Base-by-base conservation (phyloP, 2,113 vertebrate genomes). In the Scomber scombrus region DNA sequence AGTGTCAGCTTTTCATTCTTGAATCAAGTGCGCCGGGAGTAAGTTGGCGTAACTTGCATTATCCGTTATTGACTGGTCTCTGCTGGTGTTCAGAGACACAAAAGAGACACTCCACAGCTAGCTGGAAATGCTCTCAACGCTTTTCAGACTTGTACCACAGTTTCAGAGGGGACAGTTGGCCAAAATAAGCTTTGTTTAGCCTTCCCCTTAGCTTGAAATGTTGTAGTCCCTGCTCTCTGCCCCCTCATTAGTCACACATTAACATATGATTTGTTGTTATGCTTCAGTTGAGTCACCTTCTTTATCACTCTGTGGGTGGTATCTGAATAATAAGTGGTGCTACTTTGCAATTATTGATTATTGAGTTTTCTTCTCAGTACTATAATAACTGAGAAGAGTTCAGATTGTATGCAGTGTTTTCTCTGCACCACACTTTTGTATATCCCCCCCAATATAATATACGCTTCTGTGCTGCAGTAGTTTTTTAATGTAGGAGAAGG, bases 1-100 rank as follows among this genome's bases (percentile, higher is more conserved):
- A 45, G 5, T 16, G 49, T 26, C 15, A 1, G 19, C 21, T 19
- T 57, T 29, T 57, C 12, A 43, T 58, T 45, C 56, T 13, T 49
- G 23, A 11, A 1, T n/a, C 1, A 16, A 10, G 9, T 34, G 16
- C 7, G 14, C n/a, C 5, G 23, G 14, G 11, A 47, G n/a, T 40
- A 40, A 40, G 34, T 40, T 40, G 9, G 9, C 34, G 34, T 40
- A 19, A 26, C 18, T 47, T 62, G 8, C 40, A 26, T 55, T 31
- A 61, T 57, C 51, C n/a, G 34, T 66, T 54, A 56, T 50, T 57
- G 51, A 62, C 47, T 61, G 14, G 7, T 54, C 18, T 50, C 14
- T 52, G 21, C 29, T n/a, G 43, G 19, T 43, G 18, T 26, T 19
- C n/a, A 19, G 23, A 40, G 31, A 62, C 29, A 43, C 40, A 47